Percentiles rank a stretch among this genome's conserved stretches.
phyloP scores from a whole-genome alignment of 2,888 invertebrate genomes.

The Brachyptera putata region DNA sequence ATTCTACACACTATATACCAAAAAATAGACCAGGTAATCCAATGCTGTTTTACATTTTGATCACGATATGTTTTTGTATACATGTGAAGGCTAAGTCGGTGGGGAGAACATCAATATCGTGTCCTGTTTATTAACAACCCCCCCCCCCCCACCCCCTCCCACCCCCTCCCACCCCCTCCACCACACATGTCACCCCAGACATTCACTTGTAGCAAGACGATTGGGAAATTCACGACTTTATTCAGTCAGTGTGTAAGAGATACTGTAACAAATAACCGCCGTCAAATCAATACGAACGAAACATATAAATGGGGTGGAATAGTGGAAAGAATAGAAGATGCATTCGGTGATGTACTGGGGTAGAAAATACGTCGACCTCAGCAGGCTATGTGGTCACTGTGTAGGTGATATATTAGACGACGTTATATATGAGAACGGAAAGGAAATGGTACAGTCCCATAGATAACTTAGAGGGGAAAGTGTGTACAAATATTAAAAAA shows the following conservation, averaged over 20 bases:
- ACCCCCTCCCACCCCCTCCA: not conserved
- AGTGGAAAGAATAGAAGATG: not conserved
- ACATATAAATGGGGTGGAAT: constrained; percentile 18
- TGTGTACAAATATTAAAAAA: constrained; percentile 6
- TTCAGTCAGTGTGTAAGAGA: constrained; percentile 9
- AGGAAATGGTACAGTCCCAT: constrained; percentile 4
- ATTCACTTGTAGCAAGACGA: not conserved
- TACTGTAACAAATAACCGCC: constrained; percentile 8
- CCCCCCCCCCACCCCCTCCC: not conserved
- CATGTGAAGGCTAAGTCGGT: not conserved
- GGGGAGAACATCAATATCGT: not conserved
- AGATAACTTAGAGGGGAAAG: constrained; percentile 8
- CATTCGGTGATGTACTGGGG: not conserved
- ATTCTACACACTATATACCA: not conserved
- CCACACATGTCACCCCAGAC: not conserved
- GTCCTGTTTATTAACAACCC: constrained; percentile 9
- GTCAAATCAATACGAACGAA: constrained; percentile 20
- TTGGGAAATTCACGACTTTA: constrained; percentile 6
- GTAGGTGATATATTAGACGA: constrained; percentile 14
- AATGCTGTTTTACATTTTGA: not conserved
- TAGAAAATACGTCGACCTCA: constrained; percentile 13
- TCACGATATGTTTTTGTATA: not conserved
- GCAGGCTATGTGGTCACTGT: constrained; percentile 2
- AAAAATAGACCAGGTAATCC: not conserved
- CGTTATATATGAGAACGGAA: constrained; percentile 1